Conservation (phyloP, 2,888 invertebrate species). For the Lapara coniferarum region DNA sequence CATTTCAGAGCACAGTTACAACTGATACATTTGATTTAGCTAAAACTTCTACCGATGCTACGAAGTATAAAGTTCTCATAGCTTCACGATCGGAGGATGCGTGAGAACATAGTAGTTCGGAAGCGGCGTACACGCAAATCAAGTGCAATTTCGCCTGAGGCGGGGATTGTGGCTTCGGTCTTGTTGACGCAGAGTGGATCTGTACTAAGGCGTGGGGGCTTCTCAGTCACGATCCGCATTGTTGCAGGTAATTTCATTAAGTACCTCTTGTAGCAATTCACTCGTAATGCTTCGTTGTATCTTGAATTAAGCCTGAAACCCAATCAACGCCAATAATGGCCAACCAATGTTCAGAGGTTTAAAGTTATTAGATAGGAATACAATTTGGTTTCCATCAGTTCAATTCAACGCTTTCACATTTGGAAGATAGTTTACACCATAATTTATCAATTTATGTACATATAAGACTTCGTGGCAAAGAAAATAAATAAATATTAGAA, state of each 20-base stretch:
- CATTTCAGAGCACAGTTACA: too few species aligned
- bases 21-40: too few species aligned
- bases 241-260: slow-evolving; percentile 72
- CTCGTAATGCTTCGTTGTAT: slow-evolving; percentile 24
- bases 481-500: too few species aligned
- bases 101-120: slow-evolving; percentile 66
- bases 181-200: slow-evolving; percentile 48
- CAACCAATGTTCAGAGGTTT: background rate
- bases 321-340: background rate
- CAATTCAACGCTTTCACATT: too few species aligned
- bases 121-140: slow-evolving; percentile 70
- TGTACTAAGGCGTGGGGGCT: slow-evolving; percentile 36
- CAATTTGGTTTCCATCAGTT: too few species aligned
- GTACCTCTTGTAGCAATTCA: slow-evolving; percentile 42
- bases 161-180: slow-evolving; percentile 61
- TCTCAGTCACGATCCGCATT: slow-evolving; percentile 66
- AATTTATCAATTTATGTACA: too few species aligned
- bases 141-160: slow-evolving; percentile 71
- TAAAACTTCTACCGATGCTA: too few species aligned
- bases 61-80: slow-evolving; percentile 42
- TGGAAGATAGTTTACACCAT: too few species aligned
- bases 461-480: too few species aligned
- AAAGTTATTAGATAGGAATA: too few species aligned
- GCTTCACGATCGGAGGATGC: slow-evolving; percentile 51
- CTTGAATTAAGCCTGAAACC: background rate